These are phyloP conservation scores for Chymomyza costata DNA, from an alignment of 1,140 invertebrate species.

Conservation along the genomic window DNA sequence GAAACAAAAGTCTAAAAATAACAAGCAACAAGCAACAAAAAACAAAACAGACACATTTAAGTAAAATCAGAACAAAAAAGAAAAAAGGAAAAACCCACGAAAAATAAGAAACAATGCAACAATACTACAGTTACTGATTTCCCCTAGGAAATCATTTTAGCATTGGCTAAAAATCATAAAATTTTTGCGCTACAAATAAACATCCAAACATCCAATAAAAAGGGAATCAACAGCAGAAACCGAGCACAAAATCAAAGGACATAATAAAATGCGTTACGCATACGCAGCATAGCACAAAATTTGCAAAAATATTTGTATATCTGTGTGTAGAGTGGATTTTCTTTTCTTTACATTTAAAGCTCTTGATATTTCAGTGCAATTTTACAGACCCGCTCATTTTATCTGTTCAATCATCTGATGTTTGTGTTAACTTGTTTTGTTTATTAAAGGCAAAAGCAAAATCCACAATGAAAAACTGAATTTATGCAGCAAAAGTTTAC, in stretches of 20 bases:
- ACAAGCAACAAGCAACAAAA: slow-evolving; percentile 27
- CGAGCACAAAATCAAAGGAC: slow-evolving; percentile 16
- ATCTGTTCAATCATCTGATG: no score
- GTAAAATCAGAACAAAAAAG: slow-evolving; percentile 6
- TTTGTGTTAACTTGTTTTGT: slow-evolving; percentile 17
- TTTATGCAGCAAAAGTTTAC: no score
- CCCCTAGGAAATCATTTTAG: slow-evolving; percentile 67
- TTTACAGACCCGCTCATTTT: no score
- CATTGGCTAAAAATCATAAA: slow-evolving; percentile 57
- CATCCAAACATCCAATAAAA: slow-evolving; percentile 40
- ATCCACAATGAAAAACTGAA: no score
- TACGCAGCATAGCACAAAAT: slow-evolving; percentile 59
- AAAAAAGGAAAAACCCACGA: slow-evolving; percentile 19
- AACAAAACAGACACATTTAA: slow-evolving; percentile 38
- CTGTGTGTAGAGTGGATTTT: no score
- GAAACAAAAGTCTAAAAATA: no score
- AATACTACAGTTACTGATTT: slow-evolving; percentile 44
- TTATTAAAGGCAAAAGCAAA: slow-evolving; percentile 10
- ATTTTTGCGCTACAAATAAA: slow-evolving; percentile 60
- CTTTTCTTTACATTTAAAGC: no score
- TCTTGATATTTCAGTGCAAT: no score
- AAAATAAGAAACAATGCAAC: slow-evolving; percentile 35
- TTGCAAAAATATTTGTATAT: no score
- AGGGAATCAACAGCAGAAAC: no score
- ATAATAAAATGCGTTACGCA: slow-evolving; percentile 57